A percentile compares a stretch with the other conserved stretches of the same genome.
These are phyloP conservation scores for Apis florea DNA, from an alignment of 1,140 invertebrate species.

Conservation along the genomic window DNA sequence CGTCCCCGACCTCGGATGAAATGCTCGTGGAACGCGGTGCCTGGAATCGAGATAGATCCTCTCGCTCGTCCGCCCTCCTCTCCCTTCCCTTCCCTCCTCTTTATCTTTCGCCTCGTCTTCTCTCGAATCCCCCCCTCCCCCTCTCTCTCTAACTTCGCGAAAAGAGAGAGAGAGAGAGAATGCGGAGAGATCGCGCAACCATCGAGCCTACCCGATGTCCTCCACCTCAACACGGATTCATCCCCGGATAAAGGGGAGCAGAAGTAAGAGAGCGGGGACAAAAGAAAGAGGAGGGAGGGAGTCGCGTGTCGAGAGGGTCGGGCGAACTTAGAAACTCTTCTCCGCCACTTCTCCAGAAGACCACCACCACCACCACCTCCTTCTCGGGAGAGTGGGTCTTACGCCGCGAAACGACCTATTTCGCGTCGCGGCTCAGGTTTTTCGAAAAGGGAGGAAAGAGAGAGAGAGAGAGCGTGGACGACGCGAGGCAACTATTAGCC, in stretches of 20 bases:
- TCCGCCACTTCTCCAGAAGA: constrained; percentile 1
- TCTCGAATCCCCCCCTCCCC: background rate
- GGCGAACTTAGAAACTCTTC: constrained; percentile 16
- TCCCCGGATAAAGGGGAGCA: background rate
- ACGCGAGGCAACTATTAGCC: background rate
- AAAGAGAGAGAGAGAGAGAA: too few species aligned
- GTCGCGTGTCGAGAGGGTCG: constrained; percentile 19
- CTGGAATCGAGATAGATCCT: background rate
- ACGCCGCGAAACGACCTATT: constrained; percentile 29
- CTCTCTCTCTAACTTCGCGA: too few species aligned
- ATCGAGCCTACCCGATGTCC: constrained; percentile 11
- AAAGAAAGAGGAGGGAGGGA: background rate
- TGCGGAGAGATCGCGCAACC: background rate
- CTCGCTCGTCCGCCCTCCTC: background rate
- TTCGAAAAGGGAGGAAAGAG: background rate
- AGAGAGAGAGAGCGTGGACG: background rate
- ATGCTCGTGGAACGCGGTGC: constrained; percentile 25
- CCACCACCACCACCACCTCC: too few species aligned
- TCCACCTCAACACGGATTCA: background rate
- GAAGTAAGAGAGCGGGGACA: background rate
- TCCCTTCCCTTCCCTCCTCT: background rate
- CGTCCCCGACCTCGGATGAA: constrained; percentile 7
- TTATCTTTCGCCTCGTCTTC: background rate
- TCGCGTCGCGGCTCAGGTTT: constrained; percentile 15
- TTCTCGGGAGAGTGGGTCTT: constrained; percentile 4